Conservation (phyloP, 2,113 vertebrate genomes). For the Myiagra hebetior region DNA sequence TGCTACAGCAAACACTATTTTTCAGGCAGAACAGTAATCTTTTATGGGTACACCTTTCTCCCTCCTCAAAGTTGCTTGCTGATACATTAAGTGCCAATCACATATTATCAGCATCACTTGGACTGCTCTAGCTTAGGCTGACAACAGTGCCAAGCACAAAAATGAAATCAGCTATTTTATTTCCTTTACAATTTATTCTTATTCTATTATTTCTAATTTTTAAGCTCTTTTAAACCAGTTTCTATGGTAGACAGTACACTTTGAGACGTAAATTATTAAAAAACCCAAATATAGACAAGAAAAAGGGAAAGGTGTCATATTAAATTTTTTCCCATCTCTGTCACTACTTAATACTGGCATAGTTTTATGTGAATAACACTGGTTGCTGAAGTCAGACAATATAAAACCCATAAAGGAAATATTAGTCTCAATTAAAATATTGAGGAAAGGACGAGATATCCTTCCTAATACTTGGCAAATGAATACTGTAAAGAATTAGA, state of each 20-base stretch:
- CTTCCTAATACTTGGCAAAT: background rate
- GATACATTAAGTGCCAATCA: rapidly evolving
- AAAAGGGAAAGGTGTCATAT: background rate
- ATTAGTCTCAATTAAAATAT: background rate
- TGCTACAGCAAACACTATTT: background rate
- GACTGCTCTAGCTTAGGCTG: background rate
- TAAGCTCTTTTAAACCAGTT: background rate
- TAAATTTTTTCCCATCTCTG: background rate
- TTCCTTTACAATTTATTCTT: background rate
- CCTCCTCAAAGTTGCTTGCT: background rate
- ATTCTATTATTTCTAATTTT: background rate
- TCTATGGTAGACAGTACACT: background rate
- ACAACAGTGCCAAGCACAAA: background rate
- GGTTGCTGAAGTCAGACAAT: background rate
- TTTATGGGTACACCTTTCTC: background rate
- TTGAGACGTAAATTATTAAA: background rate
- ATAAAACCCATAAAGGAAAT: background rate
- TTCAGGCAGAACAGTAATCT: background rate
- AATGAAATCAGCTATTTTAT: background rate
- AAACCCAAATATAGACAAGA: background rate
- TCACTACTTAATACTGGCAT: background rate
- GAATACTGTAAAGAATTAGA: background rate
- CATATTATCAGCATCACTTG: background rate
- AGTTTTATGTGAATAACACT: background rate
- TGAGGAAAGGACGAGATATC: background rate